Percentiles rank a stretch among this genome's conserved stretches.
Evolutionary conservation across 1,140 invertebrate species (phyloP).

Genomic region (Aphelinus atriplicis): DNA sequence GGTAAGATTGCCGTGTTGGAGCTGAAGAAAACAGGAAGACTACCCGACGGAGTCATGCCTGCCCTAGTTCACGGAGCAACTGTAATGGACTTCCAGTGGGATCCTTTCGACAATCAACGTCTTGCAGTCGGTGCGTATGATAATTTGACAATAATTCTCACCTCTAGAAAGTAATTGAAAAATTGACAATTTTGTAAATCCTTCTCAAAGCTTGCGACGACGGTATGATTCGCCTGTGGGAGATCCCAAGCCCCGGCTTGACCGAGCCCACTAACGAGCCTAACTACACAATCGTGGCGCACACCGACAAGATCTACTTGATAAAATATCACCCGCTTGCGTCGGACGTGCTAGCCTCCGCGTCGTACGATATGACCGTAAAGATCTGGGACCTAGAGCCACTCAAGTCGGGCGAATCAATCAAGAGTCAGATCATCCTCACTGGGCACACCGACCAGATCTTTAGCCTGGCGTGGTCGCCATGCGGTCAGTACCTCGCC

Average conservation of each 20-base stretch:
- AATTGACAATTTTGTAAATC: too few relatives aligned
- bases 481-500: conserved; percentile 84
- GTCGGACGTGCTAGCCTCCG: conserved; percentile 83
- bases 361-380: conserved; percentile 90
- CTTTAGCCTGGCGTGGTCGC: conserved; percentile 91
- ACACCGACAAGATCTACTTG: conserved; percentile 91
- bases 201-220: conserved; percentile 81
- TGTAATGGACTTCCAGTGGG: conserved; percentile 93
- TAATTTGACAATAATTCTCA: background rate
- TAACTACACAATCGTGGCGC: conserved; percentile 72
- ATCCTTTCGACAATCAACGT: conserved; percentile 85
- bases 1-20: conserved; percentile 91
- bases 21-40: conserved; percentile 78
- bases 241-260: conserved; percentile 77
- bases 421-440: conserved; percentile 68
- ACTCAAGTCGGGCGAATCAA: conserved; percentile 59
- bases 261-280: conserved; percentile 77
- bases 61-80: conserved; percentile 88
- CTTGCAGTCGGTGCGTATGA: conserved; percentile 76
- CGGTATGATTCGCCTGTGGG: conserved; percentile 89
- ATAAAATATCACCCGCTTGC: conserved; percentile 92
- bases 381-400: conserved; percentile 81
- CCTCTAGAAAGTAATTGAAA: too few relatives aligned
- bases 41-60: conserved; percentile 84
- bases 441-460: conserved; percentile 84